These are phyloP conservation scores for Bombus sylvicola DNA, from an alignment of 1,140 invertebrate genomes.

Conservation along the genomic window DNA sequence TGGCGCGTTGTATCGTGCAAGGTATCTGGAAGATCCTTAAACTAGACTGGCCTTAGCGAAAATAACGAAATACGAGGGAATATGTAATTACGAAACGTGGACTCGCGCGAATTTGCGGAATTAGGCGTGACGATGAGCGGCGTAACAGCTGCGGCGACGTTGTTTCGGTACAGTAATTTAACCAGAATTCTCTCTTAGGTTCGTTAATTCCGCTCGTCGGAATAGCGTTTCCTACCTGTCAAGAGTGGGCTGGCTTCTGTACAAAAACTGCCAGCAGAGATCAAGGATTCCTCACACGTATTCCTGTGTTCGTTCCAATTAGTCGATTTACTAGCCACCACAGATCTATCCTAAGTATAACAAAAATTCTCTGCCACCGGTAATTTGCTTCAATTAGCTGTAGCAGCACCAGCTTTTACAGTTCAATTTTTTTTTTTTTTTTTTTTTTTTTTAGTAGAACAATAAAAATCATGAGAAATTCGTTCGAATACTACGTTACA, in stretches of 20 bases:
- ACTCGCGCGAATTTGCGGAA: neutral
- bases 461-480: neutral
- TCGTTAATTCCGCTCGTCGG: constrained; percentile 61
- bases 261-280: constrained; percentile 30
- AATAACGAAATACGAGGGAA: neutral
- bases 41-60: neutral
- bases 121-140: constrained; percentile 37
- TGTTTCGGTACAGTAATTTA: constrained; percentile 41
- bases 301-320: constrained; percentile 11
- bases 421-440: too few relatives aligned
- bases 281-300: constrained; percentile 19
- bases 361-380: neutral
- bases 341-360: too few relatives aligned
- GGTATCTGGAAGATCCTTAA: neutral
- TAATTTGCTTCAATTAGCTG: neutral
- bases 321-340: neutral
- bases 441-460: neutral
- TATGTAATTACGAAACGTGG: constrained; percentile 22
- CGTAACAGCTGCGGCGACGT: constrained; percentile 9
- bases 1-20: too few relatives aligned
- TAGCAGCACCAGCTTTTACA: neutral
- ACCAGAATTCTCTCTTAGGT: constrained; percentile 27
- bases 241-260: constrained; percentile 33
- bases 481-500: neutral
- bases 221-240: constrained; percentile 55